Percentiles rank a stretch among this genome's conserved stretches.
Evolutionary conservation across 2,113 vertebrate genomes (phyloP).

Genomic region (Sciurus niger): DNA sequence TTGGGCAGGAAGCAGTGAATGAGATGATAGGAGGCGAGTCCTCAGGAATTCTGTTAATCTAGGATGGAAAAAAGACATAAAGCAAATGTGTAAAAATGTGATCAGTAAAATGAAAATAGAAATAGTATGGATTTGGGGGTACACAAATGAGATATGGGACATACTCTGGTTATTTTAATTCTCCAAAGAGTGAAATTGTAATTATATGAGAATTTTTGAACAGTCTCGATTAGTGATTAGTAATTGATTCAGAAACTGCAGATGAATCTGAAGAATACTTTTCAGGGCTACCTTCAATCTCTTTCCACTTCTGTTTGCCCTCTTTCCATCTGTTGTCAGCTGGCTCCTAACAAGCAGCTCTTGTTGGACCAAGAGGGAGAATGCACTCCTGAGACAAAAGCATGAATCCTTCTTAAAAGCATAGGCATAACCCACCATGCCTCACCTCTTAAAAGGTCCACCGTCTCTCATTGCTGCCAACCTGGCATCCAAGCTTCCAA

Average conservation of each 20-base stretch:
- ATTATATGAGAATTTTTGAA: background rate
- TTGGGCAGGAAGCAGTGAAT: background rate
- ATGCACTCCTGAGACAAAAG: background rate
- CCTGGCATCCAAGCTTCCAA: background rate
- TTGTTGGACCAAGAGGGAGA: background rate
- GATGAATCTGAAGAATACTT: background rate
- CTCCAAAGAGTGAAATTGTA: background rate
- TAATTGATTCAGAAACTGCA: background rate
- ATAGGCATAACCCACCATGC: too few species aligned
- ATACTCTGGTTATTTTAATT: background rate
- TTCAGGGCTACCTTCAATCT: background rate
- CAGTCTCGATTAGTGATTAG: background rate
- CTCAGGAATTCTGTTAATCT: background rate
- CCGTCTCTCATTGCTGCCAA: background rate
- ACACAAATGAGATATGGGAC: background rate
- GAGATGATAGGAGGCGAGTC: background rate
- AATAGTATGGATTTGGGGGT: background rate
- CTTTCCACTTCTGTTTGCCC: background rate
- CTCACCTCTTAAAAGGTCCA: background rate
- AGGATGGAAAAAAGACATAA: background rate
- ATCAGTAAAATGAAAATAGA: background rate
- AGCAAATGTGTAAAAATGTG: background rate
- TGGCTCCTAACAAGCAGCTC: too few species aligned
- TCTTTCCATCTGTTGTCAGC: background rate
- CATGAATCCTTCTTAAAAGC: background rate